Base-by-base conservation (phyloP, 2,888 invertebrate genomes). In the Syritta pipiens region DNA sequence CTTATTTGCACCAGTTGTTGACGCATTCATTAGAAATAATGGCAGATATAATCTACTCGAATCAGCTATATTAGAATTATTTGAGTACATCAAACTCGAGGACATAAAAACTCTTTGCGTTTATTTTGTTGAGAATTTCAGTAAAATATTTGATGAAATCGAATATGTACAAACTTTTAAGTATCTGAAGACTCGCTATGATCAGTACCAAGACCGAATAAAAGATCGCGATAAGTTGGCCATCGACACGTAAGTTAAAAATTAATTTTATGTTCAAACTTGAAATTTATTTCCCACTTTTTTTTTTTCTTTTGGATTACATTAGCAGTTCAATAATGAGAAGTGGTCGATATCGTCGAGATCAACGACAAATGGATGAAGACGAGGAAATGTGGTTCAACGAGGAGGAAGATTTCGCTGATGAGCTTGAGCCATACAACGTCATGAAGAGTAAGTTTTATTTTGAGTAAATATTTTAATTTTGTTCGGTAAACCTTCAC, bases 351-450 rank as follows among this genome's bases (percentile, higher is more conserved):
- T 97, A 95, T 89, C 91, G 98, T 81, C 93, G 97, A 81, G 98
- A 98, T 90, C 96, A 96, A 84, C 92, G 98, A 63, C 95, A 97
- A 88, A 92, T 97, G 85, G 98, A 99, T 82, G 98, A 98, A 86
- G 98, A 98, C 84, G 98, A 99, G 86, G 98, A 98, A 90, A 96
- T 97, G 93, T 99, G 98, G 98, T 98, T 98, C 89, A 97, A 97
- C 87, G 97, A 97, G 85, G 98, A 98, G 82, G 98, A 98, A 87
- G 97, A 97, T 87, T 93, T 95, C 82, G 94, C 96, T 77, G 96
- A 97, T 85, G 95, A 93, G 79, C 85, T 88, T 37, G 89, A 89
- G 82, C 86, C 87, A 44, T 89, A 88, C 75, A 88, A 86, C 77
- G 88, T 88, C 81, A 88, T 89, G 85, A 89, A 88, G 85, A 86